Conservation (phyloP, 2,797 vertebrate genomes). For the Selene dorsalis region DNA sequence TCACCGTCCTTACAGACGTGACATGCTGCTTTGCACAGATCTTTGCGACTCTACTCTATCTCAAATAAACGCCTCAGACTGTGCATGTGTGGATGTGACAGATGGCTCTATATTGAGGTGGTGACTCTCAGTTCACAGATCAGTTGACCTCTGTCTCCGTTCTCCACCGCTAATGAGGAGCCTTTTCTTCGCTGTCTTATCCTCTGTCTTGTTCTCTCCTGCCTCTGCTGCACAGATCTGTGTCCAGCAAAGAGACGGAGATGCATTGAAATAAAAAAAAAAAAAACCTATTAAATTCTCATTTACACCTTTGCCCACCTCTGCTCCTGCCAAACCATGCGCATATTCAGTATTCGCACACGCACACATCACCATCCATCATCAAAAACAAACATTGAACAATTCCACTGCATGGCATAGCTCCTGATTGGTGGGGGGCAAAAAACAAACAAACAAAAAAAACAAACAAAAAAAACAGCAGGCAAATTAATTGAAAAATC, state of each 20-base stretch:
- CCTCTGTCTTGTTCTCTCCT: constrained; percentile 6
- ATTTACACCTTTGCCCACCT: constrained; percentile 24
- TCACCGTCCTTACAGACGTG: not conserved
- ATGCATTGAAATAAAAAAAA: constrained; percentile 1
- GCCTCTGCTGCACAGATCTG: constrained; percentile 1
- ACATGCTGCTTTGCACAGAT: constrained; percentile 3
- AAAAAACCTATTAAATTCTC: constrained; percentile 1
- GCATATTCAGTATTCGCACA: constrained; percentile 2
- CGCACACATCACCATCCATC: not conserved
- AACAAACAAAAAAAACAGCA: constrained; percentile 47
- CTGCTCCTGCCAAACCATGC: not conserved
- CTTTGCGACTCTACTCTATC: not conserved
- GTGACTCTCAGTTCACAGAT: constrained; percentile 68
- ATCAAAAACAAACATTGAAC: constrained; percentile 17
- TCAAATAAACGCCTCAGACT: not conserved
- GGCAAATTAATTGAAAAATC: constrained; percentile 79
- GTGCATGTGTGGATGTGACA: constrained; percentile 38
- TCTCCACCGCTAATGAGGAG: constrained; percentile 63
- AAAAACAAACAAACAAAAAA: too few relatives aligned
- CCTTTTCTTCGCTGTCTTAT: constrained; percentile 9
- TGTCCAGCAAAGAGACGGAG: not conserved
- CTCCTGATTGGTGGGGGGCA: constrained; percentile 51
- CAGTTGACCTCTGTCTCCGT: constrained; percentile 64
- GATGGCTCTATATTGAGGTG: constrained; percentile 64
- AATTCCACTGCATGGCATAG: constrained; percentile 15